Base-by-base conservation (phyloP, 2,888 invertebrate species). In the Drosophila antonietae region DNA sequence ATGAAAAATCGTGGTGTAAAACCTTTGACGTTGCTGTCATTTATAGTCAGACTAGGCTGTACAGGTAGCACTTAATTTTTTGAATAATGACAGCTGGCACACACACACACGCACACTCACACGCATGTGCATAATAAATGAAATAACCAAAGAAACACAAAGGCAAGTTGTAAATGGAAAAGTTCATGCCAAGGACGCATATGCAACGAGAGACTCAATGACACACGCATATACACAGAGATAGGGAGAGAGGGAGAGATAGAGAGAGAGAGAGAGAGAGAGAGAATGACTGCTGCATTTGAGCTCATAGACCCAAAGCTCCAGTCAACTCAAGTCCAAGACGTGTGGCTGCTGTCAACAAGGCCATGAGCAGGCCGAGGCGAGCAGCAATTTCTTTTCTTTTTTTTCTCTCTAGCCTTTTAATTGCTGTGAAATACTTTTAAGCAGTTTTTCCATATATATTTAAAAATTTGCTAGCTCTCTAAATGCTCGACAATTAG, bases 1-100 rank as follows among this genome's bases (percentile, higher is more conserved):
- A 90, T 87, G 90, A 90, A 88, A 88, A 83, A 90, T 90, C 52
- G 84, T 81, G 86, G 90, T 90, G 90, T 81, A 78, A 86, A 86
- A 69, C 72, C 72, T 83, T 88, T 90, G 84, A 77, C 73, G 78
- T 65, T 52, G 57, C 77, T 79, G 89, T 81, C 86, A 88, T 89
- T 86, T 86, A 62, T 77, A 74, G 67, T 65, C 73, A 55, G 70
- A 66, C 73, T 80, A 80, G 81, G 80, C 88, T 64, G 61, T 59
- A 62, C 64, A 28, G 58, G 23, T 67, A 43, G 60, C 55, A 41
- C 47, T 61, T 56, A 12, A 28, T 41, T 55, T 56, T 56, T 66
- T 75, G 71, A 81, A 69, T 83, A 73, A 83, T 76, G 66, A 49
- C 73, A 44, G 68, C 58, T 18, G 12, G 33, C 51, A 20, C 49